Percentiles rank a stretch among this genome's conserved stretches.
Conservation (phyloP, 1,140 invertebrate species). For the Meloidogyne exigua region DNA sequence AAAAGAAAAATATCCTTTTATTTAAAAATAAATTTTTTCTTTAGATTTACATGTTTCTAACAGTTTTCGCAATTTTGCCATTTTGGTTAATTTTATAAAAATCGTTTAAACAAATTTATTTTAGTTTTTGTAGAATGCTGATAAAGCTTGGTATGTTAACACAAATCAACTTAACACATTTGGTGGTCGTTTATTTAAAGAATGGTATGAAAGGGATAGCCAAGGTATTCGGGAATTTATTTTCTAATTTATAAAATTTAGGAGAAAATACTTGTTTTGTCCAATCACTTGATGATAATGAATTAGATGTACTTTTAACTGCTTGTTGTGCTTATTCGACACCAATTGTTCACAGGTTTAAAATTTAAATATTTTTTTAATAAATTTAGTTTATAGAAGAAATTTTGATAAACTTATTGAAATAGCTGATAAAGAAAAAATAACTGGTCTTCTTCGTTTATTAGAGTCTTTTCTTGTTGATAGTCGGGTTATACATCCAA, state of each 20-base stretch:
- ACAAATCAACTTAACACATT: conserved; percentile 34
- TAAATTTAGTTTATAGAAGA: conserved; percentile 38
- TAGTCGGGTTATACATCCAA: conserved; percentile 45
- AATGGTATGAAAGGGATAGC: conserved; percentile 43
- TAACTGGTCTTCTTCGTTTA: conserved; percentile 40
- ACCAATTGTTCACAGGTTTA: conserved; percentile 33
- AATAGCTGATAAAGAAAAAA: conserved; percentile 44
- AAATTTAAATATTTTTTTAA: neutral
- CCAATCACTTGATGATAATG: conserved; percentile 27
- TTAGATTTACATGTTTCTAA: conserved; percentile 16
- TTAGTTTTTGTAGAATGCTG: conserved; percentile 16
- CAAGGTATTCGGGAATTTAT: conserved; percentile 22
- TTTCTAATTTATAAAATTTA: neutral
- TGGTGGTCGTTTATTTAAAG: conserved; percentile 41
- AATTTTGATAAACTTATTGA: conserved; percentile 41
- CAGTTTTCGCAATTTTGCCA: conserved; percentile 8
- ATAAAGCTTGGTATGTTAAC: conserved; percentile 37
- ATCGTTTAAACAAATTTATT: conserved; percentile 14
- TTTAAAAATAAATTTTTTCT: neutral
- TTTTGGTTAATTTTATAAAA: conserved; percentile 12
- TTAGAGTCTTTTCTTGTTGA: conserved; percentile 46
- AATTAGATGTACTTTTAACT: conserved; percentile 35
- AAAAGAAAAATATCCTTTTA: neutral
- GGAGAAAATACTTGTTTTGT: conserved; percentile 32
- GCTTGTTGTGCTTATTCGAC: conserved; percentile 37